A percentile compares a stretch with the other conserved stretches of the same genome.
These are phyloP conservation scores for Tenualosa ilisha DNA, from an alignment of 2,797 vertebrate genomes.

Conservation along the genomic window DNA sequence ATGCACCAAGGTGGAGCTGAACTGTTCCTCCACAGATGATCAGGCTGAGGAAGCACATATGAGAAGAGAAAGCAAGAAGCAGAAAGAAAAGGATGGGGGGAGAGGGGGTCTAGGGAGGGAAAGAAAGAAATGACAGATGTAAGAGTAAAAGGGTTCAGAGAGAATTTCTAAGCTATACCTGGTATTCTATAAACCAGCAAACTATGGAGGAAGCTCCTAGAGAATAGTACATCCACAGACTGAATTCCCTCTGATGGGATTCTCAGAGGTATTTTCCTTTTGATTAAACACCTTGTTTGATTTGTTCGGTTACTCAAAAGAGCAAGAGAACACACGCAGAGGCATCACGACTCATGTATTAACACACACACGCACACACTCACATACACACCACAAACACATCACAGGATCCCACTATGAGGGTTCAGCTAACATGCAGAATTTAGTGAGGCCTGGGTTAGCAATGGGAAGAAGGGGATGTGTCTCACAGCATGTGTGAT, in stretches of 20 bases:
- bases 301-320: neutral
- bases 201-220: neutral
- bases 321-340: neutral
- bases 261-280: neutral
- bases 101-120: neutral
- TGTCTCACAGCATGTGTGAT: neutral
- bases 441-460: neutral
- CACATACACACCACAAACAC: too few relatives aligned
- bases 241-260: slow-evolving; percentile 5
- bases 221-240: neutral
- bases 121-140: neutral
- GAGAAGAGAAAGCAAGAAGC: neutral
- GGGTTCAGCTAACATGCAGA: neutral
- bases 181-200: neutral
- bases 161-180: neutral
- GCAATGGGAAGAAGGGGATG: neutral
- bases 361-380: neutral
- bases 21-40: neutral
- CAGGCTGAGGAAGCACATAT: neutral
- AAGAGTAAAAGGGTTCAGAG: neutral
- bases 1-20: neutral
- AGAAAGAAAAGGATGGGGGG: neutral
- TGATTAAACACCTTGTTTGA: neutral
- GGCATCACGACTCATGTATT: neutral
- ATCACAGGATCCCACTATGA: neutral